Evolutionary conservation across 2,888 invertebrate genomes (phyloP), one percentile per base, ranked within the genome.

Genomic region (Gortyna flavago): DNA sequence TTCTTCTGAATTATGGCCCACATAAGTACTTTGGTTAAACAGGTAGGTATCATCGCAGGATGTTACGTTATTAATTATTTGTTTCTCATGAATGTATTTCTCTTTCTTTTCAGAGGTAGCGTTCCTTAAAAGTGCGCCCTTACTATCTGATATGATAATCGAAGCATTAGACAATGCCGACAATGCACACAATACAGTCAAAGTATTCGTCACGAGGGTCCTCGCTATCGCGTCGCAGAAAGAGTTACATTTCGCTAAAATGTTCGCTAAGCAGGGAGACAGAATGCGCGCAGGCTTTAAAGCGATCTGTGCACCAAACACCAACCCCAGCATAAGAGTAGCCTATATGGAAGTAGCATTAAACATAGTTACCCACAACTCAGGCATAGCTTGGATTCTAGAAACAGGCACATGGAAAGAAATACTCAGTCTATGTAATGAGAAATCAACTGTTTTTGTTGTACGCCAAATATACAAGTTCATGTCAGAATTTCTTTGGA

Each of bases 371-470:
- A 94, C 95, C 61, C 98, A 98, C 89, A 95, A 96, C 81, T 95
- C 97, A 6, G 98, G 98, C 0, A 92, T 98, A 51, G 94, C 96
- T 48, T 98, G 98, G 97, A 94, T 98, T 7, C 94, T 97, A n/a
- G 93, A 97, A 77, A 96, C 95, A 79, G 97, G 97, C 29, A 93
- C 97, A 25, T 98, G 98, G 98, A 97, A 96, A 79, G 97, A 97
- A 86, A 97, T 98, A 48, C 93, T 98, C 7, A 96, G 96, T 77
- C 97, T 97, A 71, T 97, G 97, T 80, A 97, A 97, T 86, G 95
- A 97, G 75, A 97, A 97, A 91, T 97, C 97, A 80, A 98, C 98
- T 0, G 95, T 98, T 62, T 98, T 98, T 90, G 97, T 98, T 18
- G 97, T 97, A 0, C 96, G 97, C 61, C 97, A 98, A 90, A 97